Conservation (phyloP, 2,888 invertebrate species). For the Cordilura impudica region DNA sequence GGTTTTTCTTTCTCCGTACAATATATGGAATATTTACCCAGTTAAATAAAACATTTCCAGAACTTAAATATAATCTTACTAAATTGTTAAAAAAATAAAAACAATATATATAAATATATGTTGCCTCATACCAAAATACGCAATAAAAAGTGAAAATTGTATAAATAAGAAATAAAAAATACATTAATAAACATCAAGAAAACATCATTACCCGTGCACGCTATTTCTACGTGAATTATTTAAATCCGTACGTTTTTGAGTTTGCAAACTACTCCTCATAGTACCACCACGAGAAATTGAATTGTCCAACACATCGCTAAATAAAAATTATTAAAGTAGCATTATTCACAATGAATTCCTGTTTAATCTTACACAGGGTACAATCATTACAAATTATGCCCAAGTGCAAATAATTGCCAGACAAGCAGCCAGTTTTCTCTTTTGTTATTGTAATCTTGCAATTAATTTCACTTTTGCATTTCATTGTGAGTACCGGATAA, state of each 20-base stretch:
- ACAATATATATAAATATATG: constrained; percentile 20
- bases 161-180: constrained; percentile 8
- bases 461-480: no score
- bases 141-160: constrained; percentile 7
- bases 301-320: constrained; percentile 80
- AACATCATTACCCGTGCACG: constrained; percentile 80
- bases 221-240: constrained; percentile 81
- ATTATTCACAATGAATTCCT: no score
- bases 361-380: no score
- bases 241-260: constrained; percentile 76
- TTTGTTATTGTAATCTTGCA: no score
- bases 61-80: constrained; percentile 54
- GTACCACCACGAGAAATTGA: constrained; percentile 81
- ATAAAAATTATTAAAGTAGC: constrained; percentile 31
- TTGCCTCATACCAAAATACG: not conserved
- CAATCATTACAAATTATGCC: no score
- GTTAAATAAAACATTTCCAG: constrained; percentile 57
- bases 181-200: constrained; percentile 49
- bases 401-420: no score
- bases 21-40: constrained; percentile 32
- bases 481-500: no score
- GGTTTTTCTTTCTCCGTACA: not conserved
- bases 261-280: constrained; percentile 80
- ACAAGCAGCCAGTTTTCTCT: no score
- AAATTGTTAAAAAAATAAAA: constrained; percentile 23